phyloP scores from a whole-genome alignment of 2,797 vertebrate species.

The Heteromormyrus szaboi region DNA sequence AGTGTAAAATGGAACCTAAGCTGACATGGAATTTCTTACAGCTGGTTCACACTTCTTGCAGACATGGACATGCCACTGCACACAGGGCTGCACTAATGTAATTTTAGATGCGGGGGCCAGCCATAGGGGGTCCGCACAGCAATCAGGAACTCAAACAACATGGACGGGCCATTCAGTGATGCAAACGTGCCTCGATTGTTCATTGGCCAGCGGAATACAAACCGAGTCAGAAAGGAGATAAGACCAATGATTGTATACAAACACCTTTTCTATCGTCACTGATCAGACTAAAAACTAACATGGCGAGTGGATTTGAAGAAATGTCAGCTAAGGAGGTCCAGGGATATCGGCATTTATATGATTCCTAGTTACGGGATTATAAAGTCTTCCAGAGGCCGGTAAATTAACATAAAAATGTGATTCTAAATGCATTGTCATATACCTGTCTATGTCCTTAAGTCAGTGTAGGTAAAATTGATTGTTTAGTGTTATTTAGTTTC shows the following conservation, averaged over 20 bases:
- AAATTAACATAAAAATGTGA: neutral
- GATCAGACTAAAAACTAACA: neutral
- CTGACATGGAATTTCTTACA: neutral
- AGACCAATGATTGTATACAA: neutral
- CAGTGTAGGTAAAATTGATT: neutral
- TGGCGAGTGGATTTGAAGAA: neutral
- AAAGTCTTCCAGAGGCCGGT: neutral
- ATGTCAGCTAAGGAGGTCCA: neutral
- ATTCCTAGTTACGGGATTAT: neutral
- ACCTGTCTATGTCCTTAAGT: neutral
- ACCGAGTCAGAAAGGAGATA: neutral
- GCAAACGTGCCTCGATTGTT: neutral
- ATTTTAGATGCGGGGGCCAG: neutral
- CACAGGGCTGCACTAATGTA: neutral
- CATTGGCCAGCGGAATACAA: neutral
- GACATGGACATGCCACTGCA: neutral
- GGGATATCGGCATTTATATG: neutral
- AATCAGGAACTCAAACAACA: neutral
- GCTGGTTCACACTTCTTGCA: neutral
- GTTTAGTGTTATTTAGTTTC: neutral
- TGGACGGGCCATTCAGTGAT: neutral
- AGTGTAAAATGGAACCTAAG: neutral
- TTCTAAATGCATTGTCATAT: neutral
- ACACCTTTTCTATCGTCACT: neutral
- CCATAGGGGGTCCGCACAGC: neutral